Base-by-base conservation (phyloP, 2,888 invertebrate genomes). In the Dynastes maya region DNA sequence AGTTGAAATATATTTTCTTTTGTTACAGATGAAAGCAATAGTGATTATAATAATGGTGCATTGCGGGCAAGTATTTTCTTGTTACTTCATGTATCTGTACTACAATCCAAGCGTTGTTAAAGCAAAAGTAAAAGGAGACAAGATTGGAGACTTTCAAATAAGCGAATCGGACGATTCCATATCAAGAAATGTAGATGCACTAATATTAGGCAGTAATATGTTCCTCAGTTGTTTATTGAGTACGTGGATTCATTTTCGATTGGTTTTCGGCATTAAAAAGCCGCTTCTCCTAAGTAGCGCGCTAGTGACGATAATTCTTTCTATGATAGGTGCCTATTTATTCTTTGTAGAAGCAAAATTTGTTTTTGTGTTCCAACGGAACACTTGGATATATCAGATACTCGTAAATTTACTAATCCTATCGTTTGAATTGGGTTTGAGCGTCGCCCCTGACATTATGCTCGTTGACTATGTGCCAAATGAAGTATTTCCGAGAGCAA, bases 61-160 rank as follows among this genome's bases (percentile, higher is more conserved):
- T 13, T 78, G 83, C 16, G 82, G 84, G n/a, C 82, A 83, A 80
- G 82, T 83, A 5, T 83, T 83, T 78, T 80, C 84, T 1, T 86
- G 86, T n/a, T 85, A 84, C 80, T 83, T 83, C 71, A 81, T 82
- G 27, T 83, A 85, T 61, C 53, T 85, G 40, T 84, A 85, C 68
- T 84, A 84, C 71, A 81, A 81, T 22, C 67, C 81, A 40, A 22
- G 79, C 1, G 49, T 82, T 32, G 74, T 79, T 4, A 79, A 67
- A 68, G 67, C 65, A 37, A 75, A 78, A 22, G 63, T 70, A 11
- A 55, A 63, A 65, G 64, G 61, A 22, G 49, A 40, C 13, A 40
- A 32, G 2, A 32, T 77, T 9, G 64, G 29, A 9, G 75, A 71
- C 1, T 55, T 53, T 45, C 16, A 61, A 51, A 68, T 80, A 37